Percentiles rank a stretch among this genome's conserved stretches.
Evolutionary conservation across 2,797 vertebrate genomes (phyloP).

Genomic region (Sebastolobus alascanus): DNA sequence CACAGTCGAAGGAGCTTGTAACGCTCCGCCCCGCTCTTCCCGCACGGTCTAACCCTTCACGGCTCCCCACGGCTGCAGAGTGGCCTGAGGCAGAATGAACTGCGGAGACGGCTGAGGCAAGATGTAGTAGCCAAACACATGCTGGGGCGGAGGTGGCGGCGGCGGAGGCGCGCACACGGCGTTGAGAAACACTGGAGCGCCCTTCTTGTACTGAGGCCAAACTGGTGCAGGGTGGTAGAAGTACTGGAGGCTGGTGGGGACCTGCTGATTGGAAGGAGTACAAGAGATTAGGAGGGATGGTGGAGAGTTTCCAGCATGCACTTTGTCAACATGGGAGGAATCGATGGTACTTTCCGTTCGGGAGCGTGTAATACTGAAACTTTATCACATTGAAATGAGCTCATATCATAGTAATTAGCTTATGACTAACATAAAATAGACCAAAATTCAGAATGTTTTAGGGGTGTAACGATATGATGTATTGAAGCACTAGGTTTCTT

Average conservation of each 20-base stretch:
- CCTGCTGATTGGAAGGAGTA: slow-evolving; percentile 49
- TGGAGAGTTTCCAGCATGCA: slow-evolving; percentile 4
- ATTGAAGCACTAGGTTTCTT: background rate
- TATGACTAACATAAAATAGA: background rate
- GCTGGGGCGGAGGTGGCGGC: slow-evolving; percentile 64
- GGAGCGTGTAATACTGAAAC: slow-evolving; percentile 10
- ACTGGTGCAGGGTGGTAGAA: slow-evolving; percentile 80
- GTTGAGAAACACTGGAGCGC: slow-evolving; percentile 77
- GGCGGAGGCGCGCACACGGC: slow-evolving; percentile 73
- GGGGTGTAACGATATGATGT: background rate
- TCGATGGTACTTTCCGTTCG: slow-evolving; percentile 6
- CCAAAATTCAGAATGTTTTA: background rate
- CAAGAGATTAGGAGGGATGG: slow-evolving; percentile 26
- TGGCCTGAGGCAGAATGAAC: slow-evolving; percentile 84
- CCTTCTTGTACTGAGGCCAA: slow-evolving; percentile 84
- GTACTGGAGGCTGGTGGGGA: slow-evolving; percentile 75
- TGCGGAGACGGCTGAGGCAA: slow-evolving; percentile 79
- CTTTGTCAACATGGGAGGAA: slow-evolving; percentile 5
- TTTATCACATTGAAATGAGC: background rate
- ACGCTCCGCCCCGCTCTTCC: background rate
- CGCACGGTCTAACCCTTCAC: slow-evolving; percentile 66
- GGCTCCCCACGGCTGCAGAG: slow-evolving; percentile 79
- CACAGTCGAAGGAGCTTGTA: slow-evolving; percentile 57
- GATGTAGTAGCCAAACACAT: slow-evolving; percentile 84
- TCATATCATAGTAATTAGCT: background rate